These are phyloP conservation scores for Drosophila flavopinicola DNA, from an alignment of 2,888 invertebrate species.

Conservation along the genomic window DNA sequence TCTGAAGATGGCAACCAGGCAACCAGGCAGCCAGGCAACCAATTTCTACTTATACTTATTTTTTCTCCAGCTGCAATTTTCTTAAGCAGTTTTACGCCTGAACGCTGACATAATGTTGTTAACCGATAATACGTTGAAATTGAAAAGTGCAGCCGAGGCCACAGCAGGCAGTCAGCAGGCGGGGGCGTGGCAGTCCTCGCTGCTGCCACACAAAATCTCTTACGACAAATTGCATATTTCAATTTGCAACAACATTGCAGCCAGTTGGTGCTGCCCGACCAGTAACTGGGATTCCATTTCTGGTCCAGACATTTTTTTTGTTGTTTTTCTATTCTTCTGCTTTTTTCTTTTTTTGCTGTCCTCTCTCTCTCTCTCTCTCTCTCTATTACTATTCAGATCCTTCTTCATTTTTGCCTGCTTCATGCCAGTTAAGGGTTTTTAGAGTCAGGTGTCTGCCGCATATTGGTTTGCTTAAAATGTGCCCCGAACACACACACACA, in stretches of 20 bases:
- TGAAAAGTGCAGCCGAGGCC: slow-evolving; percentile 51
- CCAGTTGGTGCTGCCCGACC: slow-evolving; percentile 35
- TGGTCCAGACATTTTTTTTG: slow-evolving; percentile 46
- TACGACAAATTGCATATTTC: slow-evolving; percentile 80
- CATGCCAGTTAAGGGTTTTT: slow-evolving; percentile 47
- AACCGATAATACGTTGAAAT: slow-evolving; percentile 81
- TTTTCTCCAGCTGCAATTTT: slow-evolving; percentile 71
- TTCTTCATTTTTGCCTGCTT: slow-evolving; percentile 33
- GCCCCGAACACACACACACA: slow-evolving; percentile 19
- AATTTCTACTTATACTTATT: slow-evolving; percentile 39
- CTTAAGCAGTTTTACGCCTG: slow-evolving; percentile 82
- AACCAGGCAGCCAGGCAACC: no score
- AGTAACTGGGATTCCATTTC: slow-evolving; percentile 45
- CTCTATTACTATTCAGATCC: slow-evolving; percentile 3
- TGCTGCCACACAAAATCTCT: slow-evolving; percentile 74
- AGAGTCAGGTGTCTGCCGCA: slow-evolving; percentile 72
- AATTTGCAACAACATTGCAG: slow-evolving; percentile 73
- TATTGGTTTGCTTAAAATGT: slow-evolving; percentile 73
- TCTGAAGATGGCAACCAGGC: slow-evolving; percentile 10
- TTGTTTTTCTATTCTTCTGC: no score
- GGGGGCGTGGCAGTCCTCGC: slow-evolving; percentile 15
- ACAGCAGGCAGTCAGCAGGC: slow-evolving; percentile 6
- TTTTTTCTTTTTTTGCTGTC: not conserved
- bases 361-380: not conserved
- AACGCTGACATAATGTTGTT: slow-evolving; percentile 81